Evolutionary conservation across 2,113 vertebrate genomes (phyloP).

Genomic region (Festucalex cinctus): DNA sequence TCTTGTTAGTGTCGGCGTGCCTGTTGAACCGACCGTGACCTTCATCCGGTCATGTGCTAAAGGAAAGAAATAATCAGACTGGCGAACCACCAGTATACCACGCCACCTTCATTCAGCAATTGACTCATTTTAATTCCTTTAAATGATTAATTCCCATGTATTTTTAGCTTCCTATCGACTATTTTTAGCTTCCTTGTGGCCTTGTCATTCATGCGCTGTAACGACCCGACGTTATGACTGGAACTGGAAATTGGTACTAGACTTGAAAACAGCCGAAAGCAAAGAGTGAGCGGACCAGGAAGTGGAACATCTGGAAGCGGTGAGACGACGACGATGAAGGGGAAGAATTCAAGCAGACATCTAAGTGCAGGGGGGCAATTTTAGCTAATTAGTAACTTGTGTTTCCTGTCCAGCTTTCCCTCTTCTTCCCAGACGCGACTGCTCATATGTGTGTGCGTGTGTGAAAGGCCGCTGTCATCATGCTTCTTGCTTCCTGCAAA

Average conservation of each 20-base stretch:
- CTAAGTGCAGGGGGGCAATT: slow-evolving; percentile 52
- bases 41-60: too few species aligned
- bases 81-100: too few species aligned
- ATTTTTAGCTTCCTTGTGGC: slow-evolving; percentile 33
- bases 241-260: slow-evolving; percentile 18
- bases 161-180: neutral
- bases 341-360: slow-evolving; percentile 55
- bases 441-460: slow-evolving; percentile 12
- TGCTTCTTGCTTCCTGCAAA: neutral
- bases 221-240: slow-evolving; percentile 35
- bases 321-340: slow-evolving; percentile 14
- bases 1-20: too few species aligned
- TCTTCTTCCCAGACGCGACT: slow-evolving; percentile 14
- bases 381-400: slow-evolving; percentile 65
- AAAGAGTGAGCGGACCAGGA: slow-evolving; percentile 44
- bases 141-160: neutral
- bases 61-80: too few species aligned
- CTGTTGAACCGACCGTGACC: too few species aligned
- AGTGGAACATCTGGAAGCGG: slow-evolving; percentile 66
- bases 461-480: neutral
- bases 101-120: neutral
- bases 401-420: slow-evolving; percentile 54
- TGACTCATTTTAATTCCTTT: neutral
- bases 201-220: slow-evolving; percentile 52
- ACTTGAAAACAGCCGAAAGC: slow-evolving; percentile 45